These are phyloP conservation scores for Euplexia lucipara DNA, from an alignment of 2,888 invertebrate species.

Conservation along the genomic window DNA sequence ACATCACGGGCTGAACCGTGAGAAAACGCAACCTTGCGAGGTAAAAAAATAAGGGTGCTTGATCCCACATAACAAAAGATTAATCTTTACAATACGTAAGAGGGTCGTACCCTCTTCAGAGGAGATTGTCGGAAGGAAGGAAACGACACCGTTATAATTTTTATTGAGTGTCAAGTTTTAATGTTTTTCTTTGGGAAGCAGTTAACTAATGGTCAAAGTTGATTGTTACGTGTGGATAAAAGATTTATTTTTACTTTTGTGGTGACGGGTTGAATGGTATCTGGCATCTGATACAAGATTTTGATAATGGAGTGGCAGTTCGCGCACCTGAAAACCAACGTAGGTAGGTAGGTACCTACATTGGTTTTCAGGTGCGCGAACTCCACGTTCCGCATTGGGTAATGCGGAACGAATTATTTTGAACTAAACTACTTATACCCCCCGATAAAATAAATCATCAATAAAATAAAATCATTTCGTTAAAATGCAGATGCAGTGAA, in stretches of 20 bases:
- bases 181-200: neutral
- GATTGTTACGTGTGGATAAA: neutral
- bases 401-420: too few species aligned
- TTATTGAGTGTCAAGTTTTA: slow-evolving; percentile 17
- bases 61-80: slow-evolving; percentile 56
- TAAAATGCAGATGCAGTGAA: too few species aligned
- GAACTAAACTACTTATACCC: too few species aligned
- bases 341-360: too few species aligned
- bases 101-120: slow-evolving; percentile 63
- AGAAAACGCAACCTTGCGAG: slow-evolving; percentile 51
- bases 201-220: neutral
- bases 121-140: slow-evolving; percentile 72
- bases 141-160: slow-evolving; percentile 70
- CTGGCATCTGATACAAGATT: neutral
- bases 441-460: too few species aligned
- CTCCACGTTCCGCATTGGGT: too few species aligned
- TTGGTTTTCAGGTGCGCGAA: too few species aligned
- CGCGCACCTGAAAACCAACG: too few species aligned
- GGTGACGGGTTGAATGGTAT: too few species aligned
- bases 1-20: slow-evolving; percentile 49
- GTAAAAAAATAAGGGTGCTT: slow-evolving; percentile 62
- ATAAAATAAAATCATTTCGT: too few species aligned
- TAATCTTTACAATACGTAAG: slow-evolving; percentile 58
- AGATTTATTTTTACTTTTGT: neutral
- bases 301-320: neutral